These are phyloP conservation scores for Creontiades dilutus DNA, from an alignment of 2,888 invertebrate genomes.

Conservation along the genomic window DNA sequence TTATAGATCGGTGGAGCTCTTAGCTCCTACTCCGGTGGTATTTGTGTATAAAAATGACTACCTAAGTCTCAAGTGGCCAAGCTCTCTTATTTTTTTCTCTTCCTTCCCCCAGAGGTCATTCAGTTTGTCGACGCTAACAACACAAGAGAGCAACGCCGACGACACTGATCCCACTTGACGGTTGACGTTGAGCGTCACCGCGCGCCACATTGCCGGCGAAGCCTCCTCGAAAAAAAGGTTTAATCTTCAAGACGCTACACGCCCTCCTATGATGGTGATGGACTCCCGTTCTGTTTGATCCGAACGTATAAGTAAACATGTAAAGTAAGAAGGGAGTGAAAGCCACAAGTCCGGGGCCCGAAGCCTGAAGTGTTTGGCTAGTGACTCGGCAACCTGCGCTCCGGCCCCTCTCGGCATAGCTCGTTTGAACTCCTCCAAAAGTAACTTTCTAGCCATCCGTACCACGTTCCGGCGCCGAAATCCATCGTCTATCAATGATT, in stretches of 20 bases:
- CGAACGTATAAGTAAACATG: slow-evolving; percentile 46
- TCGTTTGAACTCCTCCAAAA: slow-evolving; percentile 28
- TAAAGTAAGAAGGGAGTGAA: slow-evolving; percentile 54
- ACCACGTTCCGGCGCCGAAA: not conserved
- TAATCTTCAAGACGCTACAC: not conserved
- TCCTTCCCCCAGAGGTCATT: slow-evolving; percentile 1
- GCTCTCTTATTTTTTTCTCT: not conserved
- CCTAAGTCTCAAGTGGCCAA: slow-evolving; percentile 34
- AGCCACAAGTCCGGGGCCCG: slow-evolving; percentile 17
- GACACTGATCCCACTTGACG: slow-evolving; percentile 56
- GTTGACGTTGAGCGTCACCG: slow-evolving; percentile 45
- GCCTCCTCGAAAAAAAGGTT: not conserved
- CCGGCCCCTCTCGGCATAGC: not conserved
- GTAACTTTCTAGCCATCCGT: slow-evolving; percentile 21
- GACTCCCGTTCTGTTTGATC: slow-evolving; percentile 34
- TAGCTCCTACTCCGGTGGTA: not conserved
- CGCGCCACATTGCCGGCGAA: slow-evolving; percentile 38
- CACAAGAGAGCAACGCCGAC: slow-evolving; percentile 33
- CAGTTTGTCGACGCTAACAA: slow-evolving; percentile 21
- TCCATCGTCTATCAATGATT: not conserved
- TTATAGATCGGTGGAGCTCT: not conserved
- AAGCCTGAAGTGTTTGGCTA: slow-evolving; percentile 44
- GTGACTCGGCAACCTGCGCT: slow-evolving; percentile 46
- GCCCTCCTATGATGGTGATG: slow-evolving; percentile 10
- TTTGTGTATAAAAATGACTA: slow-evolving; percentile 51